phyloP scores from a whole-genome alignment of 2,113 vertebrate genomes.

The Pseudonaja textilis region DNA sequence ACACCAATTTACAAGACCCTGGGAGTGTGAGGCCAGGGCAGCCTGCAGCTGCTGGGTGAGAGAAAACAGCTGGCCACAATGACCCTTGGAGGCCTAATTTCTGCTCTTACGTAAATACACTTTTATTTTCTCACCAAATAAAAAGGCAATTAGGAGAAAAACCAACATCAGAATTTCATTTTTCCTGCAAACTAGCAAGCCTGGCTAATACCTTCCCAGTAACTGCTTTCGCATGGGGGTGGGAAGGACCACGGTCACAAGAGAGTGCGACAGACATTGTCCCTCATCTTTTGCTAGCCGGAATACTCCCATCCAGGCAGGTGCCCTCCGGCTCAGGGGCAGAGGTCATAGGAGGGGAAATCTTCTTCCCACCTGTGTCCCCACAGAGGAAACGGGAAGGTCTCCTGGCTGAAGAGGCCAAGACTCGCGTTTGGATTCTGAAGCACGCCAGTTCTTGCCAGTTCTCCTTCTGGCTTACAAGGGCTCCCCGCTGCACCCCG shows the following conservation, averaged over 20 bases:
- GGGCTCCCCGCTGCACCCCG: no score
- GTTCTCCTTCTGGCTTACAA: not conserved
- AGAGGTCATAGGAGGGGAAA: not conserved
- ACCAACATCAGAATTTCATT: slow-evolving; percentile 7
- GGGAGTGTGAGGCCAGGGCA: not conserved
- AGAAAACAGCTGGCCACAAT: not conserved
- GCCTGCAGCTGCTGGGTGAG: not conserved
- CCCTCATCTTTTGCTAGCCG: not conserved
- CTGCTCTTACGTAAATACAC: not conserved
- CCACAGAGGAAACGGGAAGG: not conserved
- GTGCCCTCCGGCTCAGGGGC: not conserved
- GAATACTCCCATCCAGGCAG: fast-evolving
- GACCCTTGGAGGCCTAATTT: slow-evolving; percentile 34
- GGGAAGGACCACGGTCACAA: no score
- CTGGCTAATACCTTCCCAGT: not conserved
- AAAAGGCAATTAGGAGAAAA: slow-evolving; percentile 1
- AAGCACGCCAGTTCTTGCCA: not conserved
- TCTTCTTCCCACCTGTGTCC: not conserved
- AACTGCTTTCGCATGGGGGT: not conserved
- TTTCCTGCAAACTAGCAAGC: not conserved
- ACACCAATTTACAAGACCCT: fast-evolving
- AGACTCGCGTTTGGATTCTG: not conserved
- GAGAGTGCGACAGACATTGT: fast-evolving
- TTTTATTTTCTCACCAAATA: not conserved
- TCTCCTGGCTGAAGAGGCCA: not conserved